A percentile compares a stretch with the other conserved stretches of the same genome.
These are phyloP conservation scores for Gallirallus australis DNA, from an alignment of 2,797 vertebrate species.

Conservation along the genomic window DNA sequence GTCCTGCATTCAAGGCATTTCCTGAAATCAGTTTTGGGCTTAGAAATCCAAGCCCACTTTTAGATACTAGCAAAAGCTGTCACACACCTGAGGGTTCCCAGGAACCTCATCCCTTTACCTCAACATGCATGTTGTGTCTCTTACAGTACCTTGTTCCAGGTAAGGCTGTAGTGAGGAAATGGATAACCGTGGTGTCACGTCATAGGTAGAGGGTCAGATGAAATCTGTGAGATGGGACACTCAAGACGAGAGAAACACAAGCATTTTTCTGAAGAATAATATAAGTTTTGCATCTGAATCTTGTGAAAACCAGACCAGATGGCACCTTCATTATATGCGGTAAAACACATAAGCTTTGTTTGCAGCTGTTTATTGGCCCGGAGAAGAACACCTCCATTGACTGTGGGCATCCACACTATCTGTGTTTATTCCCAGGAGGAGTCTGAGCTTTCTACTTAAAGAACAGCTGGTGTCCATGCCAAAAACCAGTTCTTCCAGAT, in stretches of 20 bases:
- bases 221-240: background rate
- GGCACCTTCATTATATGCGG: background rate
- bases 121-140: background rate
- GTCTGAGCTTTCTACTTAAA: background rate
- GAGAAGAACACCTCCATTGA: background rate
- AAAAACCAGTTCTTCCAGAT: background rate
- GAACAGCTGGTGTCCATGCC: background rate
- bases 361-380: background rate
- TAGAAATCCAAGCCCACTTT: background rate
- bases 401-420: background rate
- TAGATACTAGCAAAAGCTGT: background rate
- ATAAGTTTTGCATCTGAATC: background rate
- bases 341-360: background rate
- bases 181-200: background rate
- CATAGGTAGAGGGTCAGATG: background rate
- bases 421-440: background rate
- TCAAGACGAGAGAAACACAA: background rate
- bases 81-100: background rate
- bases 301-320: background rate
- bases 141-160: background rate
- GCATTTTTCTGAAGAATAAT: background rate
- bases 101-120: background rate
- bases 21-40: background rate
- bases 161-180: background rate
- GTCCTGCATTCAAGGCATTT: background rate